Percentiles rank a stretch among this genome's conserved stretches.
Conservation (phyloP, 2,888 invertebrate genomes). For the Callimorpha dominula region DNA sequence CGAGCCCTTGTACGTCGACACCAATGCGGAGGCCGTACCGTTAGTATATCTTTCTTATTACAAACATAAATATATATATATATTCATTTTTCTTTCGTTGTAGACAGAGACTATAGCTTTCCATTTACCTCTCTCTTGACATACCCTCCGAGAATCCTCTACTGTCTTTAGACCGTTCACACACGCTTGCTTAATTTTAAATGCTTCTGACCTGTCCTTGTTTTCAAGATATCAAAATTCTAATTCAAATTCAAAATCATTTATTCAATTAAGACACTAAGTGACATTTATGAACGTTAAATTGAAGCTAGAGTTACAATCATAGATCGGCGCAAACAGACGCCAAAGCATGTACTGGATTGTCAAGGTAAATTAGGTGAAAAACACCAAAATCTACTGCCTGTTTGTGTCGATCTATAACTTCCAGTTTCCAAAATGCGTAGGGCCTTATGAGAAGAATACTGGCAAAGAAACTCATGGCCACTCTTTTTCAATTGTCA, state of each 20-base stretch:
- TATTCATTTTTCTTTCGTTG: not conserved
- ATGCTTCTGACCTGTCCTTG: not conserved
- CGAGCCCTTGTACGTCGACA: conserved; percentile 95
- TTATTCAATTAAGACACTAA: too few relatives aligned
- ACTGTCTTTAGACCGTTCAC: not conserved
- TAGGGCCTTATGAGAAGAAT: too few relatives aligned
- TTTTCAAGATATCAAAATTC: not conserved
- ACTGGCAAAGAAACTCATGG: too few relatives aligned
- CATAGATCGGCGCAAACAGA: too few relatives aligned
- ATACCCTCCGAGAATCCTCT: not conserved
- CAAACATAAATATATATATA: not conserved
- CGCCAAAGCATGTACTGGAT: too few relatives aligned
- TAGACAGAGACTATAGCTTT: not conserved
- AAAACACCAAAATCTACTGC: too few relatives aligned
- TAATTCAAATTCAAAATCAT: not conserved
- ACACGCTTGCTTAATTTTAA: not conserved
- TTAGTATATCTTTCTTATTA: conserved; percentile 81
- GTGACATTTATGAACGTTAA: too few relatives aligned
- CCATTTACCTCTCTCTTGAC: not conserved
- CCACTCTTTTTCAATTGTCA: too few relatives aligned
- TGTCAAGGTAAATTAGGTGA: too few relatives aligned
- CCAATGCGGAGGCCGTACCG: conserved; percentile 95
- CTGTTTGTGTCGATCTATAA: too few relatives aligned
- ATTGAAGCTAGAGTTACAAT: too few relatives aligned
- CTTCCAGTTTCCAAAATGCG: too few relatives aligned